Conservation (phyloP, 2,888 invertebrate genomes). For the Ophion ellenae region DNA sequence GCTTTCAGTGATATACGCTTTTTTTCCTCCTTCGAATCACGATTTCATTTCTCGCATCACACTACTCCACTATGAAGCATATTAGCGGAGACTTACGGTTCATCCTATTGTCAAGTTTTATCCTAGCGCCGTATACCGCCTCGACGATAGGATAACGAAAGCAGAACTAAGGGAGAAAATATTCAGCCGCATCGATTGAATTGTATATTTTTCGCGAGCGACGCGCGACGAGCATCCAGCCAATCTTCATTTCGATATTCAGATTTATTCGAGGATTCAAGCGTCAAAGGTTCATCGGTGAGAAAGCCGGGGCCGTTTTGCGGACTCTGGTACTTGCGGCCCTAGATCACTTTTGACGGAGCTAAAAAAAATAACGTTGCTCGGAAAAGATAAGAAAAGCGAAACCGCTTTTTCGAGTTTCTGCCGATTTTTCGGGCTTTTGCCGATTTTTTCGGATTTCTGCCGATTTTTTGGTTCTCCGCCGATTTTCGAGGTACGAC, state of each 20-base stretch:
- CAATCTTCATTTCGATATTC: neutral
- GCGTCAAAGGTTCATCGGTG: neutral
- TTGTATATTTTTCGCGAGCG: neutral
- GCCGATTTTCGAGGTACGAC: neutral
- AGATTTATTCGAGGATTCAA: neutral
- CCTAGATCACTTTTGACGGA: neutral
- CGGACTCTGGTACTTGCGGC: neutral
- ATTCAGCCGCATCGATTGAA: neutral
- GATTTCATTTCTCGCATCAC: neutral
- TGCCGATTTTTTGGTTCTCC: neutral
- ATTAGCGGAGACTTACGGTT: neutral
- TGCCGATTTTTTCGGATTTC: neutral
- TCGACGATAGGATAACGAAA: neutral
- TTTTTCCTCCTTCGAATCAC: neutral
- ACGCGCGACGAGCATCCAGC: neutral
- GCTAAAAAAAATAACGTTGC: neutral
- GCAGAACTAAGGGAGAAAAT: neutral
- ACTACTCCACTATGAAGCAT: neutral
- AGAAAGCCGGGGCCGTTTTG: neutral
- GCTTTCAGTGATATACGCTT: neutral
- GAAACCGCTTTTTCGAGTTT: neutral
- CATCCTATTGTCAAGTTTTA: neutral
- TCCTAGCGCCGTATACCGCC: neutral
- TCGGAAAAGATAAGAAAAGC: neutral
- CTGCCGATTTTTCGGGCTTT: neutral